Base-by-base conservation (phyloP, 2,113 vertebrate genomes). In the Seriola rivoliana region DNA sequence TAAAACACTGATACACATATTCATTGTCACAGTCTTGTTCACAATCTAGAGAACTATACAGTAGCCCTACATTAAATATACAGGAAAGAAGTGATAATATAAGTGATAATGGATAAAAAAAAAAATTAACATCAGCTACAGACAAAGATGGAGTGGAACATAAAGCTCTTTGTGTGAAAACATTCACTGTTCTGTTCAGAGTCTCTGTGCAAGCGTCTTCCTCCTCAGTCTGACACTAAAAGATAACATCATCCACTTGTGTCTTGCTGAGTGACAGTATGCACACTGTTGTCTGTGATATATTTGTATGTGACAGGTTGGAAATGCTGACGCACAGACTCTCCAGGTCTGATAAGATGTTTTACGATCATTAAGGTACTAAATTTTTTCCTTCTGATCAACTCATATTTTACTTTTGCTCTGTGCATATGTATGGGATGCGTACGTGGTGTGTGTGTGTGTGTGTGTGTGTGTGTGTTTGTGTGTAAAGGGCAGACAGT, bases 401-500 rank as follows among this genome's bases (percentile, higher is more conserved):
- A 63, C 25, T 68, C 19, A 48, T 13, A 23, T 44, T 40, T 59
- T 32, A 50, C 14, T 32, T n/a, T n/a, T 11, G n/a, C 42, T 62
- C 8, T 62, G 32, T 54, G 34, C 3, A 3, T 21, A 11, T 25
- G 23, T 40, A 6, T 63, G 46, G 17, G 1, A 36, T 6, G 34
- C 34, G 3, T 36, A 36, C 3, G 34, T 5, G 34, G 11, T 32
- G 23, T 69, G 9, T 68, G n/a, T 2, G 13, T 46, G 25, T 63
- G 11, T 32, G 23, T 69, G 9, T 68, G n/a, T 2, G 13, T 46
- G 25, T 63, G 32, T 76, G 13, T 58, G 62, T 29, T 7, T 16
- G 54, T 23, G 5, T 44, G 19, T 72, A 46, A 73, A 80, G 60
- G 69, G 12, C 80, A 81, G 23, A 71, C 64, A 78, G 46, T 69